phyloP scores from a whole-genome alignment of 2,797 vertebrate species.

The Liparis tanakae region DNA sequence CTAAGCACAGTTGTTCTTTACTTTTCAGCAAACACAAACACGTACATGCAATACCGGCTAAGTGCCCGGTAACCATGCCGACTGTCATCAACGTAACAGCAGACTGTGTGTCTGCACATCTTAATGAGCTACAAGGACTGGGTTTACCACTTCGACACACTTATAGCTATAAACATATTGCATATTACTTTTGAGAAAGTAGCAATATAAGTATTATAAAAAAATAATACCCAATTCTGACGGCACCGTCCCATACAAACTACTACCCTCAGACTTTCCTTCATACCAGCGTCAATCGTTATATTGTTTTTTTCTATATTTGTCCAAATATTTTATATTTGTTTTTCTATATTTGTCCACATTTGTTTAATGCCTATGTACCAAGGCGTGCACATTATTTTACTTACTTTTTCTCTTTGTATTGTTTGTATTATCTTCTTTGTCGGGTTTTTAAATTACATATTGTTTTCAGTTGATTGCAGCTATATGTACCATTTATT shows the following conservation, averaged over 20 bases:
- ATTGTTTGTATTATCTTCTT: constrained; percentile 5
- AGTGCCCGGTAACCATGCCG: constrained; percentile 65
- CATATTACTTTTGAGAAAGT: not conserved
- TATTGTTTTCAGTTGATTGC: not conserved
- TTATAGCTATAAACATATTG: not conserved
- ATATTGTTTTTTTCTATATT: not conserved
- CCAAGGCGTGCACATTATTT: not conserved
- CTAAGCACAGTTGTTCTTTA: constrained; percentile 22
- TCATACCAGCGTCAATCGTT: not conserved
- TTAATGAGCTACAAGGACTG: constrained; percentile 55
- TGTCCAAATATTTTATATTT: too few species aligned
- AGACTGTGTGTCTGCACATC: constrained; percentile 57
- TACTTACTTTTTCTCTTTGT: not conserved
- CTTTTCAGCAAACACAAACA: not conserved
- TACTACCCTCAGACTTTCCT: not conserved
- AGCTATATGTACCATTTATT: not conserved
- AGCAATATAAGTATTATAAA: not conserved
- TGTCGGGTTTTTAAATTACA: not conserved
- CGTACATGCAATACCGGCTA: constrained; percentile 38
- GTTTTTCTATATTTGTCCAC: not conserved
- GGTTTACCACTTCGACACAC: constrained; percentile 45
- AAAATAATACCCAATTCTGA: not conserved
- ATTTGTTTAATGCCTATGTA: not conserved
- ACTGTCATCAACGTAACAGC: constrained; percentile 61
- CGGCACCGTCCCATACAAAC: not conserved